Conservation (phyloP, 1,140 invertebrate genomes). For the Drosophila repleta region DNA sequence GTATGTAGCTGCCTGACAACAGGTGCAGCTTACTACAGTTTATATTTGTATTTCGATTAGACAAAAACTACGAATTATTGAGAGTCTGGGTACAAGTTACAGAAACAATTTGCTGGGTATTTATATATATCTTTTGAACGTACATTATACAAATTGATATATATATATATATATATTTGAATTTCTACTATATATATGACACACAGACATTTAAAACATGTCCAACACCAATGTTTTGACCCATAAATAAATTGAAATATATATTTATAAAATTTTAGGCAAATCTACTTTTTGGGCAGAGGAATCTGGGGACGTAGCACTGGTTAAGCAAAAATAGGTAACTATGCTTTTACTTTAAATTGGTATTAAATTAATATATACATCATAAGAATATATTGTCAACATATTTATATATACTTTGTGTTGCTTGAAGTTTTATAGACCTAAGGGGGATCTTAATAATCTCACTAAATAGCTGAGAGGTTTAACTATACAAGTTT, state of each 20-base stretch:
- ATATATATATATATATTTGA: slow-evolving; percentile 33
- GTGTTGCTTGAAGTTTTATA: slow-evolving; percentile 45
- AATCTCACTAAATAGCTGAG: slow-evolving; percentile 15
- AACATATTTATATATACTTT: slow-evolving; percentile 67
- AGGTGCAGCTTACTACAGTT: slow-evolving; percentile 33
- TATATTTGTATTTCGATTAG: slow-evolving; percentile 54
- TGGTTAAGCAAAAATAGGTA: slow-evolving; percentile 22
- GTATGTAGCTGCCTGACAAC: slow-evolving; percentile 41
- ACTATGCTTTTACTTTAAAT: slow-evolving; percentile 51
- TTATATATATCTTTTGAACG: slow-evolving; percentile 18
- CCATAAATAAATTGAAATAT: slow-evolving; percentile 25
- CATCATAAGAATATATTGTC: slow-evolving; percentile 10
- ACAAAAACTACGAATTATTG: slow-evolving; percentile 66
- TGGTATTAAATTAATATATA: slow-evolving; percentile 16
- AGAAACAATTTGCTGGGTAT: slow-evolving; percentile 3
- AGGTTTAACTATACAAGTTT: slow-evolving; percentile 55
- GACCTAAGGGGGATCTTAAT: slow-evolving; percentile 16
- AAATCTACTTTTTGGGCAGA: slow-evolving; percentile 66
- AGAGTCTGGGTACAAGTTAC: slow-evolving; percentile 14
- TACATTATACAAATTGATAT: slow-evolving; percentile 56
- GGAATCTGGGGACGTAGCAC: slow-evolving; percentile 21
- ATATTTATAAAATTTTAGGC: slow-evolving; percentile 18
- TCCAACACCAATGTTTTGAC: slow-evolving; percentile 65
- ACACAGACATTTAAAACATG: slow-evolving; percentile 56
- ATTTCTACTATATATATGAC: slow-evolving; percentile 19